phyloP scores from a whole-genome alignment of 2,797 vertebrate species.

The Phoebastria nigripes region DNA sequence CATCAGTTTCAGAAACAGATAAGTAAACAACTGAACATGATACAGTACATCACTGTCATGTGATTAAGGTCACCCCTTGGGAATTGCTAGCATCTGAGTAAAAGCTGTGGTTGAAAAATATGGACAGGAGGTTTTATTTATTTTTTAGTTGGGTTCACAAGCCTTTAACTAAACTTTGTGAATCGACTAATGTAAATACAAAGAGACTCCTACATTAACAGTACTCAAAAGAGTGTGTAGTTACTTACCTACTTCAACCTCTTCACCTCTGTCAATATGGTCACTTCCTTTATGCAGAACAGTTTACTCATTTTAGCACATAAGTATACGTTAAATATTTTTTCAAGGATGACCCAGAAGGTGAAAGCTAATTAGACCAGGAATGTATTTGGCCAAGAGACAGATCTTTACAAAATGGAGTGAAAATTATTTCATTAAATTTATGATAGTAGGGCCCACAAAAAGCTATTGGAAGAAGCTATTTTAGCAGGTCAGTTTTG shows the following conservation, averaged over 20 bases:
- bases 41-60: slow-evolving; percentile 57
- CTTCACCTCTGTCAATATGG: not conserved
- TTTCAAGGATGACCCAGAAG: not conserved
- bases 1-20: slow-evolving; percentile 65
- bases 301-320: not conserved
- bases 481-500: not conserved
- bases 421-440: not conserved
- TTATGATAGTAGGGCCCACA: not conserved
- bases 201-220: not conserved
- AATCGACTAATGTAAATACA: not conserved
- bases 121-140: not conserved
- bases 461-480: not conserved
- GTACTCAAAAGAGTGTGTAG: not conserved
- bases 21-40: slow-evolving; percentile 60
- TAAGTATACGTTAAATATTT: not conserved
- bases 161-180: not conserved
- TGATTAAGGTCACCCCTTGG: slow-evolving; percentile 51
- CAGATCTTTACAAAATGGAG: not conserved
- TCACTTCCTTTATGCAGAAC: not conserved
- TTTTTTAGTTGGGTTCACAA: not conserved
- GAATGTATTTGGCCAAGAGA: not conserved
- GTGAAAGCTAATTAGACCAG: not conserved
- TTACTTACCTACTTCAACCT: not conserved
- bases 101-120: not conserved
- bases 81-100: not conserved